These are phyloP conservation scores for Scolopax bukidnonensis DNA, from an alignment of 2,797 vertebrate species.

Conservation along the genomic window DNA sequence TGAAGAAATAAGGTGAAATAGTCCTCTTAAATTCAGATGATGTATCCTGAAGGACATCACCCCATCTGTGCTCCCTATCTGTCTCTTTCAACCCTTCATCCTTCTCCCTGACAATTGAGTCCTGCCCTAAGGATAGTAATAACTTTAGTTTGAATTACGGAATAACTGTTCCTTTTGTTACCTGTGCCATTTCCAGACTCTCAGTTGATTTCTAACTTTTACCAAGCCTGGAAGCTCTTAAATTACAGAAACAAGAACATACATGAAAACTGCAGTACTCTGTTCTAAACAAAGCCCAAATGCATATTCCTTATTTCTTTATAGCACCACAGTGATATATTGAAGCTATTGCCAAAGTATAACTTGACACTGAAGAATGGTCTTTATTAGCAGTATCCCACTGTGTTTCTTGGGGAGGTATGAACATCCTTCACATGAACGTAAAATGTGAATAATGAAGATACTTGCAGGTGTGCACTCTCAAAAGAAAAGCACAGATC, in stretches of 20 bases:
- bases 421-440: not conserved
- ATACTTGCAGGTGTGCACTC: not conserved
- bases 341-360: not conserved
- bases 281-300: not conserved
- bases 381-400: not conserved
- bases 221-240: not conserved
- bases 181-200: not conserved
- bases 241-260: not conserved
- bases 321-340: not conserved
- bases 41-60: not conserved
- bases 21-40: not conserved
- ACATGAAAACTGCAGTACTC: not conserved
- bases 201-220: not conserved
- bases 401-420: not conserved
- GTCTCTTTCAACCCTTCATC: not conserved
- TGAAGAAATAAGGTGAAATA: not conserved
- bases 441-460: not conserved
- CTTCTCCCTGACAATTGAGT: not conserved
- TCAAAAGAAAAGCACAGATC: not conserved
- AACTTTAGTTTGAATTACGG: not conserved
- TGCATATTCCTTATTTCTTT: not conserved
- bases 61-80: not conserved
- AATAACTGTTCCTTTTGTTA: not conserved
- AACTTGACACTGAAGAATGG: not conserved
- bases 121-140: not conserved